Evolutionary conservation across 2,113 vertebrate species (phyloP).

Genomic region (Hiodon tergisus): DNA sequence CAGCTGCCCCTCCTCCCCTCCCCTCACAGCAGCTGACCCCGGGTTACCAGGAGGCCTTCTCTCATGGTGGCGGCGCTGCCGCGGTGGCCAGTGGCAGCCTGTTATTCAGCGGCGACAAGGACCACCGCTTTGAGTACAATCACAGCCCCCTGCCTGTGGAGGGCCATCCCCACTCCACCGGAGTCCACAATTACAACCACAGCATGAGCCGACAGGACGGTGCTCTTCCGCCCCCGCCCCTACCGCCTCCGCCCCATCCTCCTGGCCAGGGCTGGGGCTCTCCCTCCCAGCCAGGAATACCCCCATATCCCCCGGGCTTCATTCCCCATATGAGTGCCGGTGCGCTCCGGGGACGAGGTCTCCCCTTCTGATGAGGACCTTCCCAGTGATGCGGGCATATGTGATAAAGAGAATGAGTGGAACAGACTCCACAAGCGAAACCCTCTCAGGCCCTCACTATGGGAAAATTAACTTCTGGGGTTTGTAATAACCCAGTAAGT

Average conservation of each 20-base stretch:
- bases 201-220: slow-evolving; percentile 76
- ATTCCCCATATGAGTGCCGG: slow-evolving; percentile 84
- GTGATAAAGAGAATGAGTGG: slow-evolving; percentile 25
- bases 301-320: slow-evolving; percentile 82
- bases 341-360: slow-evolving; percentile 84
- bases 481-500: slow-evolving; percentile 44
- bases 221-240: slow-evolving; percentile 52
- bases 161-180: slow-evolving; percentile 64
- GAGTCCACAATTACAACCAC: slow-evolving; percentile 84
- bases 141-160: slow-evolving; percentile 77
- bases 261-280: slow-evolving; percentile 86
- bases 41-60: slow-evolving; percentile 74
- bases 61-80: slow-evolving; percentile 57
- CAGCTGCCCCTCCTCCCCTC: slow-evolving; percentile 46
- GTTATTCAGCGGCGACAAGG: slow-evolving; percentile 92
- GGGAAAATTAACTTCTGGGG: slow-evolving; percentile 40
- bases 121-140: slow-evolving; percentile 97
- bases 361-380: slow-evolving; percentile 73
- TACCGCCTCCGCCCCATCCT: slow-evolving; percentile 61
- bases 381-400: slow-evolving; percentile 8
- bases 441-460: slow-evolving; percentile 37
- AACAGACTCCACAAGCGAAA: slow-evolving; percentile 44
- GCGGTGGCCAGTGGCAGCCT: slow-evolving; percentile 49
- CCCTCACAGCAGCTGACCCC: slow-evolving; percentile 54
- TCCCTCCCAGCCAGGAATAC: slow-evolving; percentile 79